These are phyloP conservation scores for Piprites chloris DNA, from an alignment of 2,113 vertebrate species.

Conservation along the genomic window DNA sequence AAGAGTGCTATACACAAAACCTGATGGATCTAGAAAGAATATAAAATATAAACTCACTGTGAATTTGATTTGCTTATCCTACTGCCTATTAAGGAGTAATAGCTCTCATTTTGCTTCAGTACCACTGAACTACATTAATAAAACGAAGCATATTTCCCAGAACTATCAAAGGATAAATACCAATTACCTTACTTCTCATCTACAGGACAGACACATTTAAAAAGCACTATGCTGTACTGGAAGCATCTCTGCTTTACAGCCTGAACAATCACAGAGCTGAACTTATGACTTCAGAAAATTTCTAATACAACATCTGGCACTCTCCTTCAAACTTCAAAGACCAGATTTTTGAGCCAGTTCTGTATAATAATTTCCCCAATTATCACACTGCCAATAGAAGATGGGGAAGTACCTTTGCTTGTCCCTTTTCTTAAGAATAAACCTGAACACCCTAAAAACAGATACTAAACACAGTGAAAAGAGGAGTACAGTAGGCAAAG, in stretches of 20 bases:
- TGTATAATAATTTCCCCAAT: not conserved
- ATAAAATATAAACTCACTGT: not conserved
- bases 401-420: accelerated
- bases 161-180: not conserved
- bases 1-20: not conserved
- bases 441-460: not conserved
- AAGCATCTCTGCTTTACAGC: not conserved
- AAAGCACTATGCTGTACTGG: not conserved
- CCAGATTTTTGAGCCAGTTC: not conserved
- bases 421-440: not conserved
- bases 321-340: not conserved
- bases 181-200: not conserved
- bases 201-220: not conserved
- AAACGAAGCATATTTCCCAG: not conserved
- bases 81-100: not conserved
- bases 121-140: not conserved
- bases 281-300: not conserved
- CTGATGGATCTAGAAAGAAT: not conserved
- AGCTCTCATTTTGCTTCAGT: not conserved
- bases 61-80: not conserved
- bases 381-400: not conserved
- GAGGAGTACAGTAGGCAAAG: not conserved
- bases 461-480: not conserved
- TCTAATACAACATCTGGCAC: not conserved
- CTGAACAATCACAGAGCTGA: not conserved